Conservation (phyloP, 1,140 invertebrate genomes). For the Hyphantria cunea region DNA sequence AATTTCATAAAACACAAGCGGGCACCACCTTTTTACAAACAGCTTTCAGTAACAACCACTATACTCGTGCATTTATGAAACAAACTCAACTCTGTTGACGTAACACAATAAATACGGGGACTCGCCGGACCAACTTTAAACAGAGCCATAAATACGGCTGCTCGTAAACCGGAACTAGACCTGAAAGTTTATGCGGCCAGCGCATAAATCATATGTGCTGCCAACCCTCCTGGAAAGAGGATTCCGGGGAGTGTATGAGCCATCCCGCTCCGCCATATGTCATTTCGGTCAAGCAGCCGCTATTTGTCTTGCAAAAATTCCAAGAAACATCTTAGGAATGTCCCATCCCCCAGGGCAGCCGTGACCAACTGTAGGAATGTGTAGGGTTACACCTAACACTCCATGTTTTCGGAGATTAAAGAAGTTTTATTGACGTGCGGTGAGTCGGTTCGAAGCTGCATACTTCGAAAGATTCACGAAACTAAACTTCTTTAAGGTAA, state of each 20-base stretch:
- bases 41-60: background rate
- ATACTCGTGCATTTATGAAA: slow-evolving; percentile 8
- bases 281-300: slow-evolving; percentile 62
- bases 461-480: background rate
- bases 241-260: slow-evolving; percentile 57
- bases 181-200: slow-evolving; percentile 47
- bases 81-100: slow-evolving; percentile 8
- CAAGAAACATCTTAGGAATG: slow-evolving; percentile 64
- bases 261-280: slow-evolving; percentile 57
- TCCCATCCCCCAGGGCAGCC: slow-evolving; percentile 38
- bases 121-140: slow-evolving; percentile 44
- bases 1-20: no score
- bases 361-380: slow-evolving; percentile 42
- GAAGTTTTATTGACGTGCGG: slow-evolving; percentile 16
- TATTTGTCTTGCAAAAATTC: slow-evolving; percentile 77
- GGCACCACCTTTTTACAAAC: no score
- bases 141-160: slow-evolving; percentile 48
- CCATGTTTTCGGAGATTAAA: slow-evolving; percentile 28
- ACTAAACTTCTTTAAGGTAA: no score
- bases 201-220: slow-evolving; percentile 57
- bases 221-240: slow-evolving; percentile 41
- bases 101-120: slow-evolving; percentile 24
- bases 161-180: slow-evolving; percentile 55
- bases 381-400: slow-evolving; percentile 38
- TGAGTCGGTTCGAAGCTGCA: background rate